Evolutionary conservation across 2,888 invertebrate genomes (phyloP), one percentile per base, ranked within the genome.

Genomic region (Parasteatoda lunata): DNA sequence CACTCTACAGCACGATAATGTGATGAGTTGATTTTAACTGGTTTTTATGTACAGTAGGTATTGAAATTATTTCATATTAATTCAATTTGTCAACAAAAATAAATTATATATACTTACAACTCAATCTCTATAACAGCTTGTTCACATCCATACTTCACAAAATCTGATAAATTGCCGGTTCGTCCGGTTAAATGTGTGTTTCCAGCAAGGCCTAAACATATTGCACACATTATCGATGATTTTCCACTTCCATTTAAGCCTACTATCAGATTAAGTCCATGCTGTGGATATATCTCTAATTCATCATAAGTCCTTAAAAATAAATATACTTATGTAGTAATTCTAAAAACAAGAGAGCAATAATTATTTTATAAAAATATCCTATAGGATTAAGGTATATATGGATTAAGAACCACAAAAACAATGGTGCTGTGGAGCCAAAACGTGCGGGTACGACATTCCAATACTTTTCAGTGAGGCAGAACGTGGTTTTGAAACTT

Each of bases 241-340:
- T 98, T 98, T 0, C 98, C 98, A 0, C 97, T 96, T 5, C 98
- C 98, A 94, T 98, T 98, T 0, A 98, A 97, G 0, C 98, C 98
- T 85, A 98, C 95, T 79, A 98, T 95, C 88, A 98, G 93, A 92
- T 98, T 98, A 48, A 98, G 93, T 89, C 96, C 94, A 5, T 95
- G 94, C 0, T 95, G 95, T 0, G 97, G 96, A 89, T 91, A 93
- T 70, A 96, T 92, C 89, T 94, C 95, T 0, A 95, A 94, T 90
- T 94, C 93, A 89, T 94, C 94, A 91, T 96, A 97, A 8, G 90
- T 90, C 89, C 89, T 90, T 51, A 15, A 84, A 47, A 54, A 49
- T 70, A n/a, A 69, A 7, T 13, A 59, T 30, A 30, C 30, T 30
- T 30, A 30, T 30, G 30, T 30, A 30, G 1, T 30, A 2, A 0